A percentile compares a stretch with the other conserved stretches of the same genome.
Evolutionary conservation across 2,797 vertebrate genomes (phyloP).

Genomic region (Pangasius sanitwongsei): DNA sequence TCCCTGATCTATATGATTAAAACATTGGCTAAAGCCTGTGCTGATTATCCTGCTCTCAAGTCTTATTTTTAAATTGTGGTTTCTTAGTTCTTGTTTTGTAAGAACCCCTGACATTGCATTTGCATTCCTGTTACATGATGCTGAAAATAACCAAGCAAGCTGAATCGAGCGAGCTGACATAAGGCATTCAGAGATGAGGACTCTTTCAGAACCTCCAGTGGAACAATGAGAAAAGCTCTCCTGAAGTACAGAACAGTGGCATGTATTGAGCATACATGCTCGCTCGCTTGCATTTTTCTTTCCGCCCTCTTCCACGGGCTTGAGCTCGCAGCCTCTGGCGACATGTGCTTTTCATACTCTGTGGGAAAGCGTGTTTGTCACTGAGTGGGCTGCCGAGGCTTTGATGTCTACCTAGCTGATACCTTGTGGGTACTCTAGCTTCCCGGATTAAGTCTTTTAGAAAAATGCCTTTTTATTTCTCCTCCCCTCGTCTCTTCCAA

Average conservation of each 20-base stretch:
- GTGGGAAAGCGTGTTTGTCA: constrained; percentile 52
- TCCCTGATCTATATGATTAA: neutral
- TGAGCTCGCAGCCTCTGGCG: constrained; percentile 54
- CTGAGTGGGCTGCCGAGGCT: constrained; percentile 57
- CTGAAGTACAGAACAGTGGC: constrained; percentile 44
- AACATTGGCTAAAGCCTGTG: neutral
- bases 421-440: constrained; percentile 60
- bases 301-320: constrained; percentile 35
- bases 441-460: constrained; percentile 58
- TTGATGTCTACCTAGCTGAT: constrained; percentile 61
- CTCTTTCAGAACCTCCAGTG: constrained; percentile 28
- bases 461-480: constrained; percentile 21
- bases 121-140: neutral
- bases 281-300: constrained; percentile 17
- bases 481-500: constrained; percentile 49
- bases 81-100: no score
- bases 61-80: neutral
- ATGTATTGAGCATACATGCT: constrained; percentile 21
- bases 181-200: neutral
- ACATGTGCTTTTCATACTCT: constrained; percentile 49
- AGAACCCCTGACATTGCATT: constrained; percentile 3
- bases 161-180: neutral
- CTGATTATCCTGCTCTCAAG: neutral
- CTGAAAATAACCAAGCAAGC: neutral
- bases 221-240: constrained; percentile 38